Conservation (phyloP, 2,888 invertebrate species). For the Leucophenga montana region DNA sequence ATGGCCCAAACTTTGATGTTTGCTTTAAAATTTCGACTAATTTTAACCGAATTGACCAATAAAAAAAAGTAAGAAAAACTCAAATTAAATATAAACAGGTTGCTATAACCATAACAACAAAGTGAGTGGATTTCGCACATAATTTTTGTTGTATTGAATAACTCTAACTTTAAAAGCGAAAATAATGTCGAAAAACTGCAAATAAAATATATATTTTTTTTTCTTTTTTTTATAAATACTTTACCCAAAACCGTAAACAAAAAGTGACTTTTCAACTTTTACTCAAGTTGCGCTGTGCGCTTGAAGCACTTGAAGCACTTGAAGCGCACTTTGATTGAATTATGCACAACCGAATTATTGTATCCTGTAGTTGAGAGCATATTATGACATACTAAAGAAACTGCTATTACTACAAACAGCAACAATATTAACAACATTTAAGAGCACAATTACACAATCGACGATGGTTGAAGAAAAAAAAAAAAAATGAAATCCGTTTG, state of each 20-base stretch:
- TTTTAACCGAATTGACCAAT: background rate
- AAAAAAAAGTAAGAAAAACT: background rate
- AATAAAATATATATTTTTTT: background rate
- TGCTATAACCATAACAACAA: too few species aligned
- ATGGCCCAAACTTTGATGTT: too few species aligned
- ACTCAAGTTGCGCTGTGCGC: constrained; percentile 35
- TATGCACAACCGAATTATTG: constrained; percentile 45
- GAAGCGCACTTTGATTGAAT: constrained; percentile 51
- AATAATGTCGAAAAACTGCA: background rate
- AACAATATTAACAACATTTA: constrained; percentile 9
- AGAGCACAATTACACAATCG: constrained; percentile 20
- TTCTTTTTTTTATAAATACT: background rate
- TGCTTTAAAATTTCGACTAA: background rate
- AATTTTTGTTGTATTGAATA: too few species aligned
- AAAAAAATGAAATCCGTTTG: constrained; percentile 47
- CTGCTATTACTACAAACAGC: background rate
- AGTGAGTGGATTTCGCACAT: too few species aligned
- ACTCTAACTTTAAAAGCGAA: too few species aligned
- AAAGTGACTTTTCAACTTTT: constrained; percentile 61
- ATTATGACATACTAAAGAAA: constrained; percentile 23
- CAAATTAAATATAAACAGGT: background rate
- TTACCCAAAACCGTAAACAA: constrained; percentile 5
- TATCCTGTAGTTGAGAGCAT: constrained; percentile 43
- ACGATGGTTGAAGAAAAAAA: constrained; percentile 16
- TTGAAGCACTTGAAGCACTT: constrained; percentile 31